These are phyloP conservation scores for Clarias gariepinus DNA, from an alignment of 2,113 vertebrate species.

Conservation along the genomic window DNA sequence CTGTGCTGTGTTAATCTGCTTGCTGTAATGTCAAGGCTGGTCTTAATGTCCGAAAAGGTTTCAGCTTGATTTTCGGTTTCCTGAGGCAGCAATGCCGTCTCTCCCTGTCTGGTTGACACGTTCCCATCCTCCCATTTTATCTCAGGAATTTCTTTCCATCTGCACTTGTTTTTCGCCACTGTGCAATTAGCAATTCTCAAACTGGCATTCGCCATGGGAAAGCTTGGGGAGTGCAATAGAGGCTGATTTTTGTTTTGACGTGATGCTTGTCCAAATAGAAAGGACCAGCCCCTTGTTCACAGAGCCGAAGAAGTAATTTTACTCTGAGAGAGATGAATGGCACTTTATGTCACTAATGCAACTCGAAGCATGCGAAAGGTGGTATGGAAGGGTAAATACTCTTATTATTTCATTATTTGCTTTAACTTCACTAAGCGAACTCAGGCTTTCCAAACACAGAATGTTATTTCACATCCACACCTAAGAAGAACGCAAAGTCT, in stretches of 20 bases:
- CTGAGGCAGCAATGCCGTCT: background rate
- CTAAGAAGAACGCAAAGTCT: background rate
- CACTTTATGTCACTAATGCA: slow-evolving; percentile 34
- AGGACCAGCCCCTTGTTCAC: slow-evolving; percentile 42
- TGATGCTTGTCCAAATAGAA: slow-evolving; percentile 36
- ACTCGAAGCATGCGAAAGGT: slow-evolving; percentile 35
- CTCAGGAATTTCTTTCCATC: slow-evolving; percentile 53
- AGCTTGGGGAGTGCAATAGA: slow-evolving; percentile 37
- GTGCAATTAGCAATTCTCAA: slow-evolving; percentile 47
- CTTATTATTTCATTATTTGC: slow-evolving; percentile 5
- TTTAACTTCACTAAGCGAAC: slow-evolving; percentile 45
- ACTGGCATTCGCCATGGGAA: slow-evolving; percentile 50
- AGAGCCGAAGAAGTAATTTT: slow-evolving; percentile 33
- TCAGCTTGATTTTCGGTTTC: background rate
- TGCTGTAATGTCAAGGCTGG: background rate
- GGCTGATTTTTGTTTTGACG: slow-evolving; percentile 50
- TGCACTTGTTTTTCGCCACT: slow-evolving; percentile 47
- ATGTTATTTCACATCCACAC: background rate
- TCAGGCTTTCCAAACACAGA: slow-evolving; percentile 33
- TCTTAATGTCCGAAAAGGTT: background rate
- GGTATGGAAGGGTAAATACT: slow-evolving; percentile 36
- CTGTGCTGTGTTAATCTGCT: background rate
- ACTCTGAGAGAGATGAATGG: background rate
- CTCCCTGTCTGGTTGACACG: background rate
- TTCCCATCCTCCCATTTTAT: slow-evolving; percentile 21